Base-by-base conservation (phyloP, 23 tunicate genomes). In the Ascidia mentula region DNA sequence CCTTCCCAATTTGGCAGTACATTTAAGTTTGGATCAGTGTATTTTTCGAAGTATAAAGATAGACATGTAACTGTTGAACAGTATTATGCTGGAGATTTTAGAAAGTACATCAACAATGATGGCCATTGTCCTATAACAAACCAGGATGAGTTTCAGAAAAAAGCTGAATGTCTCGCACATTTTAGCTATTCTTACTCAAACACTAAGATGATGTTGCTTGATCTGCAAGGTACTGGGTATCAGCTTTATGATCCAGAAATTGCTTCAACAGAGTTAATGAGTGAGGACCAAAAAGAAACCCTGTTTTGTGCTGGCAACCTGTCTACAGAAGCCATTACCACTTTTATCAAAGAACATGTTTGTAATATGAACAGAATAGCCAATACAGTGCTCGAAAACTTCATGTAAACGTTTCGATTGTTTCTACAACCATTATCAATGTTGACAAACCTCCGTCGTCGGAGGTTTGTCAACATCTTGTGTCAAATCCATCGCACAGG, bases 171-270 rank as follows among this genome's bases (percentile, higher is more conserved):
- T 36, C 65, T 77, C 20, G 81, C 45, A 70, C 81, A 77, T 77
- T 77, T 38, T 45, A 77, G 81, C 45, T 77, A 42, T 77, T 37
- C 30, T 30, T 77, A 31, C 31, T 77, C 81, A 26, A 42, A 77
- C 37, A 34, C 31, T 45, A 77, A 26, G 6, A 45, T 77, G 5
- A 77, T 77, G 81, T 31, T 77, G n/a, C 17, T 77, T 18, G 81
- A 77, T 45, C 31, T 77, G 15, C 71, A 77, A 45, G 81, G 81
- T 0, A 46, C 53, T 2, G 59, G 69, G 13, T 40, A 18, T 34
- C 37, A 77, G 32, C 38, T 77, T n/a, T 77, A 77, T 45, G 81
- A 77, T 34, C 81, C 81, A 8, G 81, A 77, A 77, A 77, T 77
- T 17, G 81, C 81, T 17, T 30, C 81, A 1, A 77, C 69, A n/a